These are phyloP conservation scores for Aradophagus sp. DNA, from an alignment of 1,140 invertebrate genomes.

Conservation along the genomic window DNA sequence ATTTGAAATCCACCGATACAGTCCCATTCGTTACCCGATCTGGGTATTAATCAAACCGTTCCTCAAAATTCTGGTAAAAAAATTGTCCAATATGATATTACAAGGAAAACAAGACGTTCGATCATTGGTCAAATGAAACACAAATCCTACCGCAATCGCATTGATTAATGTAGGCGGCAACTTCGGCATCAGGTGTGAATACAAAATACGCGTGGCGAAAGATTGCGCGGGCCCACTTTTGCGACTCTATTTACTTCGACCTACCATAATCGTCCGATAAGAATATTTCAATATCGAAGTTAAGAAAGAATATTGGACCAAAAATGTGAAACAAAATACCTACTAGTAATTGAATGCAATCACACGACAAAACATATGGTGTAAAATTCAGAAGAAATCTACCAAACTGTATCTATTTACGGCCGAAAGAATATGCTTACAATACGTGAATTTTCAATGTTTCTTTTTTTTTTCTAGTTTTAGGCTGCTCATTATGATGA, in stretches of 20 bases:
- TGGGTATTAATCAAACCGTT: no score
- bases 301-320: conserved; percentile 5
- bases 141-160: conserved; percentile 1
- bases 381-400: no score
- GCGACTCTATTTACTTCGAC: conserved; percentile 15
- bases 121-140: conserved; percentile 19
- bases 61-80: conserved; percentile 3
- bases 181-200: conserved; percentile 12
- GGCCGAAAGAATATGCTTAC: no score
- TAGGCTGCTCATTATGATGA: conserved; percentile 39
- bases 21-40: no score
- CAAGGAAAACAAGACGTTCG: conserved; percentile 5
- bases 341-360: no score
- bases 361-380: no score
- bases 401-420: no score
- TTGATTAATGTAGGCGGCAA: conserved; percentile 25
- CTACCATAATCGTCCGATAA: conserved; percentile 16
- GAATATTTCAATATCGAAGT: conserved; percentile 22
- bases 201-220: conserved; percentile 8
- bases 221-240: conserved; percentile 1
- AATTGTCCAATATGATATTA: conserved; percentile 14
- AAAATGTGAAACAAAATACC: no score
- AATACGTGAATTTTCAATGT: no score
- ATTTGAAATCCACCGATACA: no score
- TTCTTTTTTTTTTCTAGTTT: conserved; percentile 15